Base-by-base conservation (phyloP, 2,113 vertebrate genomes). In the Chloebia gouldiae region DNA sequence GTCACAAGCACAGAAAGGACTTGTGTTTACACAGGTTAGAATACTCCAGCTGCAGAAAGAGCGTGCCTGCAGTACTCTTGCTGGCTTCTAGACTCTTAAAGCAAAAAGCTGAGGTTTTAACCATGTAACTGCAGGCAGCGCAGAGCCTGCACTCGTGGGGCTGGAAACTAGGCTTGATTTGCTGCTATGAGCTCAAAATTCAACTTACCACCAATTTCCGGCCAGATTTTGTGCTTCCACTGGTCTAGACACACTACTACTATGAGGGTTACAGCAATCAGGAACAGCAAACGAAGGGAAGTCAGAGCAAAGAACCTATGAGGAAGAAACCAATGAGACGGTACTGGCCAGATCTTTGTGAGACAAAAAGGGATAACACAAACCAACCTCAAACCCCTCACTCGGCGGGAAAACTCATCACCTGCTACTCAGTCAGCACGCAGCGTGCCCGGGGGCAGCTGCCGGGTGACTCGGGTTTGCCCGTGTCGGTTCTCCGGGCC, bases 171-270 rank as follows among this genome's bases (percentile, higher is more conserved):
- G 0, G 2, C 39, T 40, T 18, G 8, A 40, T 33, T 42, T 84
- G 31, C 18, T 57, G 33, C 6, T n/a, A 56, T 13, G 28, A 20
- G 22, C 47, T 83, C 39, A 81, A 89, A 91, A 81, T 9, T 39
- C 10, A 88, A 95, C 97, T 97, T 93, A 99, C 99, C 98, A 98
- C 93, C 97, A 81, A 99, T 98, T 97, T 98, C 97, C 66, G 98
- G 99, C 99, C 99, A 99, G 93, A 99, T 99, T 97, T 98, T 99
- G 95, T 93, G 98, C 93, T 98, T 99, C 99, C 99, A 99, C 53
- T 98, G 98, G 95, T 99, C 99, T 28, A 98, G 82, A 95, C 98
- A 99, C 66, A 99, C 97, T 16, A 98, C 18, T 64, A 99, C 60
- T 77, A 98, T 98, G 70, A 99, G 97, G 50, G 97, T 97, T 45